Conservation (phyloP, 2,888 invertebrate genomes). For the Nezara viridula region DNA sequence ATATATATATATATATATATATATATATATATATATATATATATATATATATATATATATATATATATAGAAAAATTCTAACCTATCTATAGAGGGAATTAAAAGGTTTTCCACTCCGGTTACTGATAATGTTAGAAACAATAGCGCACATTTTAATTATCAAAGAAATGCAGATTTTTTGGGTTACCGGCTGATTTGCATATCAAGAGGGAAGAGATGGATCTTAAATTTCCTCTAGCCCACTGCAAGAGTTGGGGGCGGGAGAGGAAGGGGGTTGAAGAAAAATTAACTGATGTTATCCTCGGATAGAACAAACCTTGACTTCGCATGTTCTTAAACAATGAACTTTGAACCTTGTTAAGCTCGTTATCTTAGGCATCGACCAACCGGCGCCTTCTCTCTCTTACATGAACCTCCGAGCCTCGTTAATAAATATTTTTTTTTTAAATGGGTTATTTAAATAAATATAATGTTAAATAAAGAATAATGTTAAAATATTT, state of each 20-base stretch:
- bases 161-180: neutral
- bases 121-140: neutral
- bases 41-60: no score
- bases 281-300: constrained; percentile 32
- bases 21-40: no score
- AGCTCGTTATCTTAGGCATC: constrained; percentile 1
- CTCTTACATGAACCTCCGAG: neutral
- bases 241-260: neutral
- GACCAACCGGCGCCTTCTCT: neutral
- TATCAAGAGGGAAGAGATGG: neutral
- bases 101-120: neutral
- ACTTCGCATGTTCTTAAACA: constrained; percentile 37
- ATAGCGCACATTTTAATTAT: neutral
- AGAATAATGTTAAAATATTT: no score
- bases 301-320: neutral
- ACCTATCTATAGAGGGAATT: no score
- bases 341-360: neutral
- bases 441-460: no score
- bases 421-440: neutral
- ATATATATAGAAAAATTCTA: no score
- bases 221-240: neutral
- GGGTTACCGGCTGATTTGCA: neutral
- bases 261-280: neutral
- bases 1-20: neutral
- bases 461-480: no score